Evolutionary conservation across 1,140 invertebrate genomes (phyloP).

Genomic region (Polypedilum vanderplanki): DNA sequence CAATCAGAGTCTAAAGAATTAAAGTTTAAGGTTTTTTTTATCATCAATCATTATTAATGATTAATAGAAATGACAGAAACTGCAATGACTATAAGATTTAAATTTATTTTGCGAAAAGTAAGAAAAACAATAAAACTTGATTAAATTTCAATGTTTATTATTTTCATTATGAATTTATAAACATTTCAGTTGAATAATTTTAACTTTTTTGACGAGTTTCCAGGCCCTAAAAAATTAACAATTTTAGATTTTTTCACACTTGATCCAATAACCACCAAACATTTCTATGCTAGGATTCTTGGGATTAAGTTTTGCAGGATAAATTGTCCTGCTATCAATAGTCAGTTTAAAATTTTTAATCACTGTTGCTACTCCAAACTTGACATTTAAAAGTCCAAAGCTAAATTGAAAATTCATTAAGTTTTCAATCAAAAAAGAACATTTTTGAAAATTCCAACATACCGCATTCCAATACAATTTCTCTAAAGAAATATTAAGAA

Average conservation of each 20-base stretch:
- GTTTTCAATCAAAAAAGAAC: neutral
- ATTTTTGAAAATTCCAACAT: neutral
- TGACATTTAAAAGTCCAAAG: slow-evolving; percentile 28
- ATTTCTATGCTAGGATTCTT: neutral
- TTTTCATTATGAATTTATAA: no score
- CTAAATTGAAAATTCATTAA: neutral
- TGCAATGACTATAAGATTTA: no score
- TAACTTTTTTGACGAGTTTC: no score
- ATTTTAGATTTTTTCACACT: slow-evolving; percentile 8
- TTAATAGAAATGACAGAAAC: no score
- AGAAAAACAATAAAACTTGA: no score
- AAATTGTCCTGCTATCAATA: neutral
- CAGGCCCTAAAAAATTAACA: neutral
- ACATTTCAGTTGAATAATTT: no score
- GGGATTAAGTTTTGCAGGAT: neutral
- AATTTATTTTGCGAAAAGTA: no score
- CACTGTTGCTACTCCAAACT: slow-evolving; percentile 30
- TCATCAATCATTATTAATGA: no score
- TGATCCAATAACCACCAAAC: neutral
- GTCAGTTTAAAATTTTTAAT: neutral
- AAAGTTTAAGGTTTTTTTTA: no score
- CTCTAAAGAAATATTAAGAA: slow-evolving; percentile 33
- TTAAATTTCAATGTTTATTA: no score
- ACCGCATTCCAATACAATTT: slow-evolving; percentile 35
- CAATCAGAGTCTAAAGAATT: no score